phyloP scores from a whole-genome alignment of 2,113 vertebrate genomes.

The Lycocorax pyrrhopterus region DNA sequence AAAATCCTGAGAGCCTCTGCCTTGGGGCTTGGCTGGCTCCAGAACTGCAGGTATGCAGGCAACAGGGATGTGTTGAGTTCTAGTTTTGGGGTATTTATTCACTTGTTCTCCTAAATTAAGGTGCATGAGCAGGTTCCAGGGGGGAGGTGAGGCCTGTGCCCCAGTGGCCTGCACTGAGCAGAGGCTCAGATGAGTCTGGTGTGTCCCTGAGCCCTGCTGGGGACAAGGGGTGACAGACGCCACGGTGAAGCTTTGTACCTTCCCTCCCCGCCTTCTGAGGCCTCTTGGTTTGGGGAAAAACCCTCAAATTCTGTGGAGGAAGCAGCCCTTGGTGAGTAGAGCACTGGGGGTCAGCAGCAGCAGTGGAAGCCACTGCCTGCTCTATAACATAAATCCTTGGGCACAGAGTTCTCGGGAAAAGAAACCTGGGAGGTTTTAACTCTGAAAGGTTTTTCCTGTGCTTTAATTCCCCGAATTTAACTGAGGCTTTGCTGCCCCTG shows the following conservation, averaged over 20 bases:
- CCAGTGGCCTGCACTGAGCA: neutral
- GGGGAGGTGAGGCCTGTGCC: neutral
- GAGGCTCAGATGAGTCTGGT: neutral
- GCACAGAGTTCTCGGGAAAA: too few species aligned
- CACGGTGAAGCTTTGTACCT: accelerated
- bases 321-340: neutral
- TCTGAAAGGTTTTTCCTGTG: neutral
- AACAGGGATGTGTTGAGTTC: neutral
- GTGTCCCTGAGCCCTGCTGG: neutral
- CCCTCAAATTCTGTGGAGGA: neutral
- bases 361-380: neutral
- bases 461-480: neutral
- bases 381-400: accelerated
- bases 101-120: neutral
- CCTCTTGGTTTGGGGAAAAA: neutral
- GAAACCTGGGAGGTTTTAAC: neutral
- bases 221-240: neutral
- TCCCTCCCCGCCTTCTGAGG: neutral
- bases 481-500: neutral
- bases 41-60: neutral
- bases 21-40: neutral
- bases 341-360: neutral
- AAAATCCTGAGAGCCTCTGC: accelerated
- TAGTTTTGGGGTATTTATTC: accelerated
- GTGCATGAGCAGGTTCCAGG: neutral